These are phyloP conservation scores for Lithobates pipiens DNA, from an alignment of 2,797 vertebrate genomes.

Conservation along the genomic window DNA sequence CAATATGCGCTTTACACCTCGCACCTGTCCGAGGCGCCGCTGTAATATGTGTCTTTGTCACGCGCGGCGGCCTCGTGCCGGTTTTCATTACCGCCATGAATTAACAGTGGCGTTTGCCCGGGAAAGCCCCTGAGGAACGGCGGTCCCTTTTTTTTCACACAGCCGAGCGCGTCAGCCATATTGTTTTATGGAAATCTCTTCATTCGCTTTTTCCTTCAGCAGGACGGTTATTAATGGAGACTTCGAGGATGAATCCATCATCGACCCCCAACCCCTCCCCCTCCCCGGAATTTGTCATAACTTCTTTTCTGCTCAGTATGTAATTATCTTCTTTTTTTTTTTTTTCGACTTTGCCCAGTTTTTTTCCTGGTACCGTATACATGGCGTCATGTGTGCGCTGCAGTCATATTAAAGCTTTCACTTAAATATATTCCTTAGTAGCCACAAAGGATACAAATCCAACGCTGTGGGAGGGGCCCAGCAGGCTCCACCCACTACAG, in stretches of 20 bases:
- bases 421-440: too few relatives aligned
- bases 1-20: background rate
- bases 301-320: too few relatives aligned
- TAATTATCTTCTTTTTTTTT: too few relatives aligned
- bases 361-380: too few relatives aligned
- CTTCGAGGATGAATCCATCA: background rate
- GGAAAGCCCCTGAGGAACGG: constrained; percentile 5
- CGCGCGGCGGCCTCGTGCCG: background rate
- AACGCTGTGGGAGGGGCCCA: too few relatives aligned
- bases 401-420: too few relatives aligned
- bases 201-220: constrained; percentile 2
- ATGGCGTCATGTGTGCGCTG: too few relatives aligned
- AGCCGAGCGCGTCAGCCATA: constrained; percentile 1
- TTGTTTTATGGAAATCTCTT: constrained; percentile 24
- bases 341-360: too few relatives aligned
- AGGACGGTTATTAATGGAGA: constrained; percentile 24
- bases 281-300: too few relatives aligned
- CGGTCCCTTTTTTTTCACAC: background rate
- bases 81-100: background rate
- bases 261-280: too few relatives aligned
- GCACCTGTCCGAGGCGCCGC: background rate
- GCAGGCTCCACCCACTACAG: too few relatives aligned
- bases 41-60: background rate
- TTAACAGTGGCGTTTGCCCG: background rate
- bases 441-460: too few relatives aligned